Evolutionary conservation across 2,797 vertebrate genomes (phyloP).

Genomic region (Lacerta viridis): DNA sequence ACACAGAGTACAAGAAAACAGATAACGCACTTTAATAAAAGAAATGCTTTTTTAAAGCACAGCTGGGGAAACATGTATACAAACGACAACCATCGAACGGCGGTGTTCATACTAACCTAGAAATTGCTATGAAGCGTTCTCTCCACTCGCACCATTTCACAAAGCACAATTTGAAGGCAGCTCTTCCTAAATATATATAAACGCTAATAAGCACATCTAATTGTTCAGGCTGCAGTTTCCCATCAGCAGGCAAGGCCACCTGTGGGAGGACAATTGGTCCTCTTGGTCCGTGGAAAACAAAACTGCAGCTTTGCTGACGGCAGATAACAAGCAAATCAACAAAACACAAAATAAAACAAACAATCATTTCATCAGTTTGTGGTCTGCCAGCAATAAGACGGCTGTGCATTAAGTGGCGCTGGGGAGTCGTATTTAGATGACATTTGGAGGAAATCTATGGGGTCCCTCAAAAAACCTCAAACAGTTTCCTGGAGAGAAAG

Average conservation of each 20-base stretch:
- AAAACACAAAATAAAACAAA: background rate
- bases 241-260: background rate
- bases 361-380: slow-evolving; percentile 3
- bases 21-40: background rate
- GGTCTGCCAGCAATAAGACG: background rate
- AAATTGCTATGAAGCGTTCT: background rate
- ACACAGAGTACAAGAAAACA: background rate
- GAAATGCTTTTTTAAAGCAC: background rate
- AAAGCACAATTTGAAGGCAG: background rate
- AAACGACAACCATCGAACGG: background rate
- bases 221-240: background rate
- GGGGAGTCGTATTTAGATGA: background rate
- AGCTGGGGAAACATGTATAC: background rate
- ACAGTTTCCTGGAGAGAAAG: background rate
- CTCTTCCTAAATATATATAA: background rate
- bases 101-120: too few species aligned
- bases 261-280: background rate
- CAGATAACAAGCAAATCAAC: background rate
- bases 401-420: background rate
- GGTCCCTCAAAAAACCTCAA: background rate
- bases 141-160: background rate
- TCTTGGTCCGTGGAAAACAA: background rate
- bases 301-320: background rate
- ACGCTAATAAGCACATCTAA: background rate
- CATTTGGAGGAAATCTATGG: background rate